Evolutionary conservation across 2,888 invertebrate species (phyloP).

Genomic region (Papilio elwesi): DNA sequence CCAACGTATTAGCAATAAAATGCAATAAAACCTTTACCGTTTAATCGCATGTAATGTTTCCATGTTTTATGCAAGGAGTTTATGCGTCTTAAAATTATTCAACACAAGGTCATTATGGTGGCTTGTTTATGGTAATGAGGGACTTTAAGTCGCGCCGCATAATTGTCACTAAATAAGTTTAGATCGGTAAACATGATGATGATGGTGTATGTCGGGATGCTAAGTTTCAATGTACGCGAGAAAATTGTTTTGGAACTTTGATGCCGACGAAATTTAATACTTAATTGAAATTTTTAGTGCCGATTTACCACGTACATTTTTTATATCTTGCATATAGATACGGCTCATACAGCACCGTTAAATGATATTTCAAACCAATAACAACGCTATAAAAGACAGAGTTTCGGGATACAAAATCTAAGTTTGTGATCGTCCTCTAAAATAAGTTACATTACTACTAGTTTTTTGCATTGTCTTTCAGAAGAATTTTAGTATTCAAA

Average conservation of each 20-base stretch:
- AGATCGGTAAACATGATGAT: neutral
- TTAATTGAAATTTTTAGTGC: neutral
- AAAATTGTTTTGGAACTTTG: constrained; percentile 8
- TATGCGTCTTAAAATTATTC: constrained; percentile 32
- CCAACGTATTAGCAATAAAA: constrained; percentile 33
- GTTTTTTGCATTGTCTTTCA: too few species aligned
- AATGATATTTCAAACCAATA: too few species aligned
- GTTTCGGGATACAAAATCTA: too few species aligned
- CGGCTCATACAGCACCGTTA: too few species aligned
- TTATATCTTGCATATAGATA: neutral
- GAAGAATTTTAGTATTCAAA: too few species aligned
- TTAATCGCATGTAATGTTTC: constrained; percentile 36
- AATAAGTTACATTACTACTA: too few species aligned
- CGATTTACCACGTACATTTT: neutral
- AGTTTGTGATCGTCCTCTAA: too few species aligned
- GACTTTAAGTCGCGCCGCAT: constrained; percentile 5
- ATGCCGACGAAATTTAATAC: neutral
- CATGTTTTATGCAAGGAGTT: constrained; percentile 28
- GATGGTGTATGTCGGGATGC: neutral
- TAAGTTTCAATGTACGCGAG: constrained; percentile 3
- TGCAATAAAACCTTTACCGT: constrained; percentile 33
- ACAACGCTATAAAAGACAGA: too few species aligned
- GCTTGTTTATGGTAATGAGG: constrained; percentile 34
- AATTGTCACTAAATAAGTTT: constrained; percentile 23
- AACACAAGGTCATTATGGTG: constrained; percentile 29